Evolutionary conservation across 2,113 vertebrate species (phyloP), one percentile per base, ranked within the genome.

Genomic region (Labeo catla): DNA sequence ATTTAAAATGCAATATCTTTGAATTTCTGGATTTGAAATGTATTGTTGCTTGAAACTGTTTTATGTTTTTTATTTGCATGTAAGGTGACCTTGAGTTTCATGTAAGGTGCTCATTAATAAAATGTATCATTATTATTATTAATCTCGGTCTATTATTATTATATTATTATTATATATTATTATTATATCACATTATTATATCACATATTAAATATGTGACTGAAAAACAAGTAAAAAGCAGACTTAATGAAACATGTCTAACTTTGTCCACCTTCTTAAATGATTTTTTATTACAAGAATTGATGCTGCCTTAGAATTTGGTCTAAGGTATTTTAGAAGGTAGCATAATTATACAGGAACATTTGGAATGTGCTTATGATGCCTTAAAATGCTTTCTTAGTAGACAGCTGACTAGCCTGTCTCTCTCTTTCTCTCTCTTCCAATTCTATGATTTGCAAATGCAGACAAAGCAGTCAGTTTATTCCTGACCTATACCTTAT

Each of bases 401-500:
- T 43, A 72, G 68, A 43, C 36, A 72, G 36, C 8, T 21, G 16
- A 43, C 68, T 45, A 43, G 36, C 19, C 36, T 39, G 13, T 68
- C 5, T 16, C 13, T 43, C 65, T 68, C 34, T 12, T 43, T 57
- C 16, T 80, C 77, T 61, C 10, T 28, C 57, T 49, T 80, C 76
- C 28, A 39, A 16, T 57, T 78, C 52, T 4, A 11, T 57, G 45
- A 23, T n/a, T 76, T 54, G 28, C 76, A 54, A 54, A 77, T 15
- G 15, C 49, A 13, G 50, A 77, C 61, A 66, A 45, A 34, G 49
- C 63, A 70, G 63, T 21, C 63, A 52, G 36, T 63, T 63, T 81
- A 36, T 16, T 81, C n/a, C 21, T 66, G 90, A 86, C 82, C 61
- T 81, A 50, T 52, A 39, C 45, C 28, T 19, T 70, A 68, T 49